phyloP scores from a whole-genome alignment of 2,113 vertebrate genomes.

The Lamprologus ornatipinnis region DNA sequence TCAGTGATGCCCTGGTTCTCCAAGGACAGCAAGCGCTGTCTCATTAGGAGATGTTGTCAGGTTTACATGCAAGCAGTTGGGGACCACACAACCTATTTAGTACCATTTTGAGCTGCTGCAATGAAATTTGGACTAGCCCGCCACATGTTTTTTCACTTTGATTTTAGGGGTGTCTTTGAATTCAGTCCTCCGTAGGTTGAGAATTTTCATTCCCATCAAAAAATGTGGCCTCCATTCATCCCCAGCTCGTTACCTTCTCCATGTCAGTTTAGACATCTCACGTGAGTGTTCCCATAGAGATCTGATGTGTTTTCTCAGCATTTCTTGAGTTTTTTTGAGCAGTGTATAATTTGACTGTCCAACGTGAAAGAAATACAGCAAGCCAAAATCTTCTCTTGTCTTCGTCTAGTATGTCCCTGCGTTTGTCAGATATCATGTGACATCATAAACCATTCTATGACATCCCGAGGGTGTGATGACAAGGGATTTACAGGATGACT shows the following conservation, averaged over 20 bases:
- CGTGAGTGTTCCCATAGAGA: background rate
- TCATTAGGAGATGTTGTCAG: background rate
- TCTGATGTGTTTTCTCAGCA: background rate
- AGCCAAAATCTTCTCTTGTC: background rate
- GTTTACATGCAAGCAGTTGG: background rate
- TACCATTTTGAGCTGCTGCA: background rate
- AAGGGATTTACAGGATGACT: slow-evolving; percentile 34
- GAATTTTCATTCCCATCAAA: background rate
- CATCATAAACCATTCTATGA: background rate
- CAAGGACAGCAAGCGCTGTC: background rate
- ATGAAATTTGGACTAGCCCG: background rate
- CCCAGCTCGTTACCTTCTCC: background rate
- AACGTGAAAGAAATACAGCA: background rate
- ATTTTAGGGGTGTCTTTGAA: background rate
- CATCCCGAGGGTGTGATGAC: background rate
- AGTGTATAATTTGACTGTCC: background rate
- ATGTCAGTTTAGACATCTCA: background rate
- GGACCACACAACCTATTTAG: background rate
- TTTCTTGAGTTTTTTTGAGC: background rate
- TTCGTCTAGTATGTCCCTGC: background rate
- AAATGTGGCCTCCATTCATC: background rate
- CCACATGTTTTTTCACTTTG: background rate
- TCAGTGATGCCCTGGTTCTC: background rate
- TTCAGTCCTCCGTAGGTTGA: background rate
- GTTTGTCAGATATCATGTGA: background rate